Evolutionary conservation across 2,888 invertebrate genomes (phyloP).

Genomic region (Acleris holmiana): DNA sequence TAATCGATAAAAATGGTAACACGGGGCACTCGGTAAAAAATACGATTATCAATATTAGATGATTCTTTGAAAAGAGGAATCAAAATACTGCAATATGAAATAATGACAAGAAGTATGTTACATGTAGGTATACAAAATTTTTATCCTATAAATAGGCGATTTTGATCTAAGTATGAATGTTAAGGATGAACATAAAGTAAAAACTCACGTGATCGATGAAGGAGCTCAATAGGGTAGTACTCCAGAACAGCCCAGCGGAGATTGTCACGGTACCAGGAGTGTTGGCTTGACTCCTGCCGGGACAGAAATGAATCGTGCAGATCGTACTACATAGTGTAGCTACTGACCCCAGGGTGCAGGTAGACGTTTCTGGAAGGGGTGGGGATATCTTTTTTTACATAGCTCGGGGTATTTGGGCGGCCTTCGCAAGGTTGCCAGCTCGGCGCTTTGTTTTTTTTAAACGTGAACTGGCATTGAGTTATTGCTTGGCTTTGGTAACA

Average conservation of each 20-base stretch:
- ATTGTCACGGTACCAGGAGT: neutral
- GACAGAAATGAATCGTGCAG: conserved; percentile 5
- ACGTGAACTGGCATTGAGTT: neutral
- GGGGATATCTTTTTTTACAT: conserved; percentile 28
- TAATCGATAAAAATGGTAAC: conserved; percentile 26
- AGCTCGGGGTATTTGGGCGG: conserved; percentile 10
- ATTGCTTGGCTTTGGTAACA: too few species aligned
- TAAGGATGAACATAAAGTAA: too few species aligned
- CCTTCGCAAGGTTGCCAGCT: conserved; percentile 19
- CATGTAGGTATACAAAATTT: too few species aligned
- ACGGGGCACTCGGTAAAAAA: neutral
- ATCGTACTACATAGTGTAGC: conserved; percentile 2
- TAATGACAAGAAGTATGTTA: too few species aligned
- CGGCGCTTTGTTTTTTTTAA: conserved; percentile 1
- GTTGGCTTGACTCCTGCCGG: neutral
- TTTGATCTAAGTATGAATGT: neutral
- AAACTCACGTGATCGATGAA: too few species aligned
- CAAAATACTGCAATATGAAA: too few species aligned
- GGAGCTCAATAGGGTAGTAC: too few species aligned
- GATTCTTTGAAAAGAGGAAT: too few species aligned
- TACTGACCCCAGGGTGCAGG: neutral
- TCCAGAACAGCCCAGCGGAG: too few species aligned
- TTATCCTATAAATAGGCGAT: too few species aligned
- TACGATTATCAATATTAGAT: too few species aligned
- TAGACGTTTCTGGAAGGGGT: conserved; percentile 16